A percentile compares a stretch with the other conserved stretches of the same genome.
Evolutionary conservation across 2,888 invertebrate genomes (phyloP).

Genomic region (Caenorhabditis drosophilae): DNA sequence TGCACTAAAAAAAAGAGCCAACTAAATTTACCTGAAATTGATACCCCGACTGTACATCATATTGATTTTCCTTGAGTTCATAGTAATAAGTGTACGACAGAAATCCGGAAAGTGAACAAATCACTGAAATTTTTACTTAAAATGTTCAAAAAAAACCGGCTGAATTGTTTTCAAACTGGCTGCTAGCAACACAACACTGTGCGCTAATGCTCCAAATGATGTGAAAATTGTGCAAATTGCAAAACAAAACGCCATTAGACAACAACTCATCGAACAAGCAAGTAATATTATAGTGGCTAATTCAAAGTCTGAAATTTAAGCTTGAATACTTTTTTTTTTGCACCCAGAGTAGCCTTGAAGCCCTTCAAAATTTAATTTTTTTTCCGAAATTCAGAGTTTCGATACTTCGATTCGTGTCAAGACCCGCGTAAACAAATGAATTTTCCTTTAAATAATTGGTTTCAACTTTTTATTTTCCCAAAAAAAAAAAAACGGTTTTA

Average conservation of each 20-base stretch:
- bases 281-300: slow-evolving; percentile 47
- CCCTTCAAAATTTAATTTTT: too few species aligned
- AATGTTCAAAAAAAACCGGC: too few species aligned
- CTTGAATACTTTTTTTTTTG: too few species aligned
- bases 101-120: slow-evolving; percentile 45
- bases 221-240: slow-evolving; percentile 53
- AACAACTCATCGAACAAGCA: slow-evolving; percentile 25
- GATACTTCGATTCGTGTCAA: too few species aligned
- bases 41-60: slow-evolving; percentile 42
- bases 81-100: slow-evolving; percentile 50
- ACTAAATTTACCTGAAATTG: slow-evolving; percentile 23
- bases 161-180: too few species aligned
- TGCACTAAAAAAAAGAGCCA: slow-evolving; percentile 5
- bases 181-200: slow-evolving; percentile 42
- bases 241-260: slow-evolving; percentile 42
- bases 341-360: too few species aligned
- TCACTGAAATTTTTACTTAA: slow-evolving; percentile 33
- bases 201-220: slow-evolving; percentile 49
- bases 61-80: slow-evolving; percentile 52
- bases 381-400: too few species aligned
- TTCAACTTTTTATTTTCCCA: too few species aligned
- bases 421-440: too few species aligned
- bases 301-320: slow-evolving; percentile 53
- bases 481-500: too few species aligned
- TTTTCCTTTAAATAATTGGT: too few species aligned